Evolutionary conservation across 2,888 invertebrate genomes (phyloP).

Genomic region (Spilarctia lutea): DNA sequence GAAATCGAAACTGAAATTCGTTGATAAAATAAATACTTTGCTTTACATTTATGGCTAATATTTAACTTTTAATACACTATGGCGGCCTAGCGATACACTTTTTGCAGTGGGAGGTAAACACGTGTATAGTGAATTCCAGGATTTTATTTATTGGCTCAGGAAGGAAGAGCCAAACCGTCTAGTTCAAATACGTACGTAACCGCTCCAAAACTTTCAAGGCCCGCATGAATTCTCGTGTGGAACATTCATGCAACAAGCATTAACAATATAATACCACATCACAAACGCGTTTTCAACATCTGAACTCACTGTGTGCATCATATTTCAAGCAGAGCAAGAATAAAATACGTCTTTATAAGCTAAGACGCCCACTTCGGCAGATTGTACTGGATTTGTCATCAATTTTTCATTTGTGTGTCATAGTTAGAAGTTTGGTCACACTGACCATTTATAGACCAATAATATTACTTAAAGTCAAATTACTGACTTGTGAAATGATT

Average conservation of each 20-base stretch:
- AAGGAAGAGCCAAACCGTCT: no score
- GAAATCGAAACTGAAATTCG: not conserved
- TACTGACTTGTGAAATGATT: not conserved
- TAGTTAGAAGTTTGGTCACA: slow-evolving; percentile 16
- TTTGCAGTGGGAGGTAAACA: no score
- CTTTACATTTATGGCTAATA: no score
- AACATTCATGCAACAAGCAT: no score
- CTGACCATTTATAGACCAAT: not conserved
- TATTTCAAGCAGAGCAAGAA: not conserved
- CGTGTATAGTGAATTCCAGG: no score
- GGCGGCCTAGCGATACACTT: no score
- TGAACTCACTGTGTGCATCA: not conserved
- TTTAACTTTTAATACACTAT: no score
- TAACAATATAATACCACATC: not conserved
- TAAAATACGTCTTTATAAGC: not conserved
- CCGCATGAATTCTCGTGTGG: no score
- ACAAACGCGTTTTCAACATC: not conserved
- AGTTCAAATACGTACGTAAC: no score
- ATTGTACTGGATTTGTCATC: slow-evolving; percentile 15
- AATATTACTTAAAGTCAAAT: not conserved
- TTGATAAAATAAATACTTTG: not conserved
- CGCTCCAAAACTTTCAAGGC: no score
- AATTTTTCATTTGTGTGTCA: slow-evolving; percentile 12
- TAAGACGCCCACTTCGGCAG: slow-evolving; percentile 1
- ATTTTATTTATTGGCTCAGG: no score